Percentiles rank a stretch among this genome's conserved stretches.
These are phyloP conservation scores for Zele albiditarsus DNA, from an alignment of 2,888 invertebrate genomes.

Conservation along the genomic window DNA sequence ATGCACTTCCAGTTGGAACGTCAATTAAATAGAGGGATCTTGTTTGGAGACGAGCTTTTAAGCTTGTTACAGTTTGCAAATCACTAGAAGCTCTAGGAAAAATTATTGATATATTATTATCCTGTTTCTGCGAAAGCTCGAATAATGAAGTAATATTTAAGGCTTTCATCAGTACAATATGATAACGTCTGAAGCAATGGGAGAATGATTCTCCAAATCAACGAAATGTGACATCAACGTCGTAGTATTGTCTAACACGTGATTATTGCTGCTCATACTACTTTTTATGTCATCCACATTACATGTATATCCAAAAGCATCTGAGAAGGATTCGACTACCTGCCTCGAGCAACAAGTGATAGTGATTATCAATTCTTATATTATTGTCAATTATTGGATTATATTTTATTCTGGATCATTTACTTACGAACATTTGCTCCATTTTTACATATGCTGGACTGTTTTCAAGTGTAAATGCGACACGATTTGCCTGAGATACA, in stretches of 20 bases:
- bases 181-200: constrained; percentile 74
- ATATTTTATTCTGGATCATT: background rate
- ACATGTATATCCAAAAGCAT: constrained; percentile 75
- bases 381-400: background rate
- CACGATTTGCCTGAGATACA: constrained; percentile 76
- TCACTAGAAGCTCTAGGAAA: constrained; percentile 73
- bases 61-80: constrained; percentile 71
- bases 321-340: constrained; percentile 75
- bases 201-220: constrained; percentile 70
- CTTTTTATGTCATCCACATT: constrained; percentile 76
- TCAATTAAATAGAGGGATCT: constrained; percentile 73
- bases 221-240: constrained; percentile 78
- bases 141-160: background rate
- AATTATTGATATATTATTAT: background rate
- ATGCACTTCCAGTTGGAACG: constrained; percentile 72
- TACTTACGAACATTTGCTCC: constrained; percentile 74
- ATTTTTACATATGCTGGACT: constrained; percentile 71
- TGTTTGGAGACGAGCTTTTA: constrained; percentile 71
- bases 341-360: constrained; percentile 74
- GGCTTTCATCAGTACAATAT: constrained; percentile 71
- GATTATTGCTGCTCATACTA: constrained; percentile 69
- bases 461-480: constrained; percentile 77
- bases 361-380: constrained; percentile 71
- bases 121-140: background rate
- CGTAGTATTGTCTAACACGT: constrained; percentile 69